A percentile compares a stretch with the other conserved stretches of the same genome.
Conservation (phyloP, 2,113 vertebrate species). For the Sterrhoptilus dennistouni region DNA sequence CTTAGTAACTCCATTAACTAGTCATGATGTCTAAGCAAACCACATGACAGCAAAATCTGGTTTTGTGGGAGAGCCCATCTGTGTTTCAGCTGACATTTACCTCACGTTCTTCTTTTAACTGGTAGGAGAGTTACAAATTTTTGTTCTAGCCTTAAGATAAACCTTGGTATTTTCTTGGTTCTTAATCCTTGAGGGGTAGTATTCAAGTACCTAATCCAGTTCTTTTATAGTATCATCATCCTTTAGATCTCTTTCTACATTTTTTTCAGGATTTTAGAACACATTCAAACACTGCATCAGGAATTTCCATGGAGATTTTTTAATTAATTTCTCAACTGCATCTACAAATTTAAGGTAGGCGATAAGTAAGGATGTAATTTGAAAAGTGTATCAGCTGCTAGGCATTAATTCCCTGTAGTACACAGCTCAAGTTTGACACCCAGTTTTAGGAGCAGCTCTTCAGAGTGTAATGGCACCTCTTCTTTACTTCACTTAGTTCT, state of each 20-base stretch:
- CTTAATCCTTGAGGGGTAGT: fast-evolving
- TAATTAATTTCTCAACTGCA: not conserved
- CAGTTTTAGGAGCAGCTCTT: not conserved
- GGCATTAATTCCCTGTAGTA: not conserved
- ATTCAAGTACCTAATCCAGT: not conserved
- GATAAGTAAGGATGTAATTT: not conserved
- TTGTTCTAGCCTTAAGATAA: not conserved
- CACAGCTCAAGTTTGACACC: not conserved
- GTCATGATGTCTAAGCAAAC: not conserved
- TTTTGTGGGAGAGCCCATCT: slow-evolving; percentile 1
- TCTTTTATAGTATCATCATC: not conserved
- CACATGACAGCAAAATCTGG: not conserved
- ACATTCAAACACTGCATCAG: not conserved
- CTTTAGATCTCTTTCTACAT: not conserved
- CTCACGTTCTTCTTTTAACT: not conserved
- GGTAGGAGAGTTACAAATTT: not conserved
- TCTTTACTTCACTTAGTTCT: not conserved
- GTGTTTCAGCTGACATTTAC: slow-evolving; percentile 38
- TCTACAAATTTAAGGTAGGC: not conserved
- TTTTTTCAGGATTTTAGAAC: not conserved
- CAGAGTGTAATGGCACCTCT: not conserved
- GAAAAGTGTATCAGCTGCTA: not conserved
- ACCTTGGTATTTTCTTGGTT: not conserved
- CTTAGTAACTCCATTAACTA: not conserved
- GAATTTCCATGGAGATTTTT: not conserved